Base-by-base conservation (phyloP, 2,888 invertebrate genomes). In the Tyria jacobaeae region DNA sequence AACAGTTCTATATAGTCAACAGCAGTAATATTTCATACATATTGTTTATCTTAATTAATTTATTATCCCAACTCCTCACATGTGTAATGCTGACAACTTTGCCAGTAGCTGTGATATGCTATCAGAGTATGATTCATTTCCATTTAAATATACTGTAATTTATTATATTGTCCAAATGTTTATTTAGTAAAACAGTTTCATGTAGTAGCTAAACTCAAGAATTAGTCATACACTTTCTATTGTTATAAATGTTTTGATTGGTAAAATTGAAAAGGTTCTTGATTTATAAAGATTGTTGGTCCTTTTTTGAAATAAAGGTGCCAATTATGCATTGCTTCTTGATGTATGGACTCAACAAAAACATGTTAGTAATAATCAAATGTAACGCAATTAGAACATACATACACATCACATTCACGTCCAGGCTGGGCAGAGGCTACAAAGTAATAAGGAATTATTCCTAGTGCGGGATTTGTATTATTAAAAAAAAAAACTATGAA, bases 81-180 rank as follows among this genome's bases (percentile, higher is more conserved):
- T 27, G 54, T 25, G 3, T 44, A 21, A 31, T 27, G 31, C 15
- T 77, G 69, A 72, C 75, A 76, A 71, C 75, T 73, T 70, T 64
- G 71, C 59, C 64, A 58, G 65, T 64, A 66, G 68, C 60, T 24
- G 27, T 64, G 71, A 74, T 76, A 76, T 68, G 70, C 69, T 73
- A 78, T 75, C 76, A 73, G 5, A 12, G 54, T 39, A 66, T 83
- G 82, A 81, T 58, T 85, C 82, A 84, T 70, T 66, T 75, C 66
- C 69, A 73, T 65, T 51, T 64, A 1, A 21, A 34, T 44, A 17
- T 50, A 51, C 12, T 35, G 5, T 10, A 5, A 50, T 54, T 44
- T 21, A n/a, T 25, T 39, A 27, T 15, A 24, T 25, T 9, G 5
- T 2, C n/a, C n/a, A n/a, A n/a, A n/a, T n/a, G n/a, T 37, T 6